Base-by-base conservation (phyloP, 2,888 invertebrate species). In the Dromius quadrimaculatus region DNA sequence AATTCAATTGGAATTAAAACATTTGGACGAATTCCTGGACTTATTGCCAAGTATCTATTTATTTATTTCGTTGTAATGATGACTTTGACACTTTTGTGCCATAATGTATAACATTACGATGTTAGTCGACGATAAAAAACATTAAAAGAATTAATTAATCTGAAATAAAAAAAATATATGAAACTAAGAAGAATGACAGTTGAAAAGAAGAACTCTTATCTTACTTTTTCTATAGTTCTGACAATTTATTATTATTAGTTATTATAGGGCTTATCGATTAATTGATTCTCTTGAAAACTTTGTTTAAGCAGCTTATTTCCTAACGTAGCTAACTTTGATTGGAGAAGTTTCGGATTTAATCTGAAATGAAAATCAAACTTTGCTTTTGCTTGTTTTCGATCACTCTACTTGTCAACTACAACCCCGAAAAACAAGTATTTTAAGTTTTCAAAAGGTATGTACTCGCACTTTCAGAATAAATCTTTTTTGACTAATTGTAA, bases 301-400 rank as follows among this genome's bases (percentile, higher is more conserved):
- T 32, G 32, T 32, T 32, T 32, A 32, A 32, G 5, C 32, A 32
- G 9, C 43, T 20, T 36, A 59, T 59, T 59, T 11, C 36, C 19
- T 59, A 19, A 54, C 23, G 13, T 54, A 28, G 50, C 15, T 28
- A 54, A 54, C 50, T 54, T 54, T 54, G 28, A 54, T 54, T 54
- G 28, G 15, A 54, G 23, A 54, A 54, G 50, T 54, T 54, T 54
- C 23, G 28, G 50, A 54, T 23, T 54, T 54, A 28, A 59, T 59
- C 59, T 59, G 19, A 59, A 34, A 11, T 59, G 36, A 59, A 59
- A 36, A 59, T 36, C 36, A 59, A 59, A 36, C 36, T 36, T 59
- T 1, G 19, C 38, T 15, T 9, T 28, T 54, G 50, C 28, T 54
- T 54, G 15, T 28, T 23, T 54, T 54, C n/a, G n/a, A n/a, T 28